Conservation (phyloP, 2,888 invertebrate genomes). For the Bombyx huttoni region DNA sequence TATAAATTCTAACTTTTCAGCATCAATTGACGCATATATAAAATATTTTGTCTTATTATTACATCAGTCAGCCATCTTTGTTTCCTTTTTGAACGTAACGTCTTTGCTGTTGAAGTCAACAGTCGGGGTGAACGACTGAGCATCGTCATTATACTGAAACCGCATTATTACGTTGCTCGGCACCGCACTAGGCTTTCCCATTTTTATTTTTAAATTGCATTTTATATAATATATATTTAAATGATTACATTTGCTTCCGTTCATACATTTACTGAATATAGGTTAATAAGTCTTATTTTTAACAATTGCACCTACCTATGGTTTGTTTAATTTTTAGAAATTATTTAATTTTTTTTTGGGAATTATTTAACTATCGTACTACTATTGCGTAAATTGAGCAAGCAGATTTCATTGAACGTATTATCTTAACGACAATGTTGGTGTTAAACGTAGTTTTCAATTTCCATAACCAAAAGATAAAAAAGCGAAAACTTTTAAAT, state of each 20-base stretch:
- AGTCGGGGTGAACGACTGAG: constrained; percentile 48
- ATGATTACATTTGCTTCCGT: constrained; percentile 1
- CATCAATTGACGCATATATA: too few species aligned
- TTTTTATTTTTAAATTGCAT: constrained; percentile 4
- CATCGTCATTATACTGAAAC: constrained; percentile 35
- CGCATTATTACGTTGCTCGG: constrained; percentile 45
- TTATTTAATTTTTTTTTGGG: too few species aligned
- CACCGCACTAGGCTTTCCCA: constrained; percentile 19
- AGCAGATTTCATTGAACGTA: too few species aligned
- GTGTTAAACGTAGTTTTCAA: too few species aligned
- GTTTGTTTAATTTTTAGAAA: neutral
- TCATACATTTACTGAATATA: neutral
- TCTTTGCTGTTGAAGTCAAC: neutral
- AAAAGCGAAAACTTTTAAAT: too few species aligned
- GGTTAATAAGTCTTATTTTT: neutral
- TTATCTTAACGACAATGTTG: too few species aligned
- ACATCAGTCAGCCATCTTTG: neutral
- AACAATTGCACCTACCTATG: neutral
- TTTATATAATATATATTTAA: constrained; percentile 7
- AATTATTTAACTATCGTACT: too few species aligned
- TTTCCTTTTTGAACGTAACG: neutral
- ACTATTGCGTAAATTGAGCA: too few species aligned
- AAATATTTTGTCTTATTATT: neutral
- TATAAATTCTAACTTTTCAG: too few species aligned
- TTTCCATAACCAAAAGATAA: too few species aligned